Evolutionary conservation across 2,888 invertebrate genomes (phyloP), one percentile per base, ranked within the genome.

Genomic region (Carcina quercana): DNA sequence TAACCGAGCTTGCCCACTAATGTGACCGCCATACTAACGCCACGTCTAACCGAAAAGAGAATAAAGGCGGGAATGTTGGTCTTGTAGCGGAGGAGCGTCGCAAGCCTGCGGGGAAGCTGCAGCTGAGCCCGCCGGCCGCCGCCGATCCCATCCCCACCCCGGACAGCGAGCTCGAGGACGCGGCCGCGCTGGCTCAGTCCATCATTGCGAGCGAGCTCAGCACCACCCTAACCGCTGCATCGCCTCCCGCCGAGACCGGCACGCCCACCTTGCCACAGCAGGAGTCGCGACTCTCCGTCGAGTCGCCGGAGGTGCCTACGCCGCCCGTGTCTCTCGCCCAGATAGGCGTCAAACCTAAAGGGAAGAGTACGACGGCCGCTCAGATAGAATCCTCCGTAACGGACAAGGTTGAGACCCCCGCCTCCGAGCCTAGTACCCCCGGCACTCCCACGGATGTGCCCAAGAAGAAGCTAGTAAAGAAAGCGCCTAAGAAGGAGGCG

Each of bases 1-100:
- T 85, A 84, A 84, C 83, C 83, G 83, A 78, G 84, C 83, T 85
- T 85, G 85, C 78, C 76, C 84, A 74, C 66, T 85, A 79, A 82
- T 85, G 85, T 85, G 85, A 85, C 65, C 72, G 79, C 83, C 61
- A 73, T 80, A 85, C 84, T 85, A 85, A 85, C 82, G 79, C 71
- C 74, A 67, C 64, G 75, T 65, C 68, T 83, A 80, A 83, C 61
- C 71, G 67, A 71, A 66, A n/a, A 70, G 78, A 74, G 72, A 70
- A 65, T 78, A 76, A 79, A 70, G 79, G 72, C 68, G 72, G 69
- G 71, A 65, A 63, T 63, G 58, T 74, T 80, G 79, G 74, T 83
- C 80, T 80, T 80, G 71, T 83, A 84, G 85, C 74, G 61, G 83
- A 79, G 74, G 74, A 74, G 78, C 71, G 82, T 49, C 78, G 76